Conservation (phyloP, 2,888 invertebrate species). For the Agriotes lineatus region DNA sequence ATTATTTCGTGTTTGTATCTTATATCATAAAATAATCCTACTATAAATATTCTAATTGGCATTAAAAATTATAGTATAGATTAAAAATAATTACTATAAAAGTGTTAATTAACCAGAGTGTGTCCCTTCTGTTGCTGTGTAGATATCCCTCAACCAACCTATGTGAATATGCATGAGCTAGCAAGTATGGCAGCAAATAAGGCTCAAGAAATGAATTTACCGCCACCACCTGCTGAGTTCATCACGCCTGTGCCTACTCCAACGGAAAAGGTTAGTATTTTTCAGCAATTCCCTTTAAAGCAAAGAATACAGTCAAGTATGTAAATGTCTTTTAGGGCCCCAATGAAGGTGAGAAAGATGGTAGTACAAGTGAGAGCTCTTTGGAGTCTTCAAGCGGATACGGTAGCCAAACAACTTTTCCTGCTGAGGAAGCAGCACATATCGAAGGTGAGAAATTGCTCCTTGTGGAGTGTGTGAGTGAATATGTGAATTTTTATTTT, state of each 20-base stretch:
- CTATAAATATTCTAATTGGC: too few relatives aligned
- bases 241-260: conserved; percentile 56
- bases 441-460: conserved; percentile 65
- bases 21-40: too few relatives aligned
- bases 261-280: conserved; percentile 68
- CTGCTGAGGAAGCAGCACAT: conserved; percentile 68
- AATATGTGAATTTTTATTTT: neutral
- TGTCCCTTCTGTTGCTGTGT: conserved; percentile 28
- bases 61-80: too few relatives aligned
- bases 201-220: conserved; percentile 74
- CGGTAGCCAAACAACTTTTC: conserved; percentile 81
- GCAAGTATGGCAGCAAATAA: conserved; percentile 84
- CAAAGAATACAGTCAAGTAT: neutral
- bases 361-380: conserved; percentile 81
- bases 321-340: conserved; percentile 50
- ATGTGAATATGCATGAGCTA: conserved; percentile 93
- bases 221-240: conserved; percentile 70
- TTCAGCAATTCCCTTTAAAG: too few relatives aligned
- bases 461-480: neutral
- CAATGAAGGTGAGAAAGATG: conserved; percentile 66
- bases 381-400: conserved; percentile 83
- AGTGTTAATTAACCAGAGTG: too few relatives aligned
- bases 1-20: too few relatives aligned
- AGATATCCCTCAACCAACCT: conserved; percentile 81
- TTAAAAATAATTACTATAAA: too few relatives aligned